Percentiles rank a stretch among this genome's conserved stretches.
Conservation (phyloP, 2,888 invertebrate genomes). For the Odontocerum albicorne region DNA sequence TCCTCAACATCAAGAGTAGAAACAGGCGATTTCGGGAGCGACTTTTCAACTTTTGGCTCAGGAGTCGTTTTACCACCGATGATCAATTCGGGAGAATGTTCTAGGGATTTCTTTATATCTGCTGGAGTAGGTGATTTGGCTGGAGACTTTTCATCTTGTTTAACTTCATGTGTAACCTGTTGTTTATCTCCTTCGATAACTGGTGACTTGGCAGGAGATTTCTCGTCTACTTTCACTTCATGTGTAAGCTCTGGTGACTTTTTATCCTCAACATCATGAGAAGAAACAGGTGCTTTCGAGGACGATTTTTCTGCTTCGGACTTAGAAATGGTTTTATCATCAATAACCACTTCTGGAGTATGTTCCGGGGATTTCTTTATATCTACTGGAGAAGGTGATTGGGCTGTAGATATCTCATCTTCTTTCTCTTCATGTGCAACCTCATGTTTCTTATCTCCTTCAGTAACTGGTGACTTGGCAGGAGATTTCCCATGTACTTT, state of each 20-base stretch:
- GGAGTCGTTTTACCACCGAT: too few species aligned
- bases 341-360: too few species aligned
- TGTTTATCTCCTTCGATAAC: too few species aligned
- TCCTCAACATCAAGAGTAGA: background rate
- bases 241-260: too few species aligned
- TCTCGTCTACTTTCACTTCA: background rate
- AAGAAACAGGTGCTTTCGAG: background rate
- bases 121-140: background rate
- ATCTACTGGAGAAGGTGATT: background rate
- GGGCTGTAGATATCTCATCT: background rate
- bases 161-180: too few species aligned
- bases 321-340: too few species aligned
- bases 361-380: background rate
- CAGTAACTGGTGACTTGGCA: too few species aligned
- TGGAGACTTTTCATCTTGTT: background rate
- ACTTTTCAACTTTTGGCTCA: background rate
- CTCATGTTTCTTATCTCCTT: too few species aligned
- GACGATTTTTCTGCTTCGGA: background rate
- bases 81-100: too few species aligned
- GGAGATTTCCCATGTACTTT: too few species aligned
- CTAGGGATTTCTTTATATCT: too few species aligned
- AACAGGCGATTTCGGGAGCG: background rate
- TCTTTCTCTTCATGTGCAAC: too few species aligned
- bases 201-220: conserved; percentile 1
- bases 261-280: background rate